phyloP scores from a whole-genome alignment of 1,140 invertebrate species.

The Drosophila tristis region DNA sequence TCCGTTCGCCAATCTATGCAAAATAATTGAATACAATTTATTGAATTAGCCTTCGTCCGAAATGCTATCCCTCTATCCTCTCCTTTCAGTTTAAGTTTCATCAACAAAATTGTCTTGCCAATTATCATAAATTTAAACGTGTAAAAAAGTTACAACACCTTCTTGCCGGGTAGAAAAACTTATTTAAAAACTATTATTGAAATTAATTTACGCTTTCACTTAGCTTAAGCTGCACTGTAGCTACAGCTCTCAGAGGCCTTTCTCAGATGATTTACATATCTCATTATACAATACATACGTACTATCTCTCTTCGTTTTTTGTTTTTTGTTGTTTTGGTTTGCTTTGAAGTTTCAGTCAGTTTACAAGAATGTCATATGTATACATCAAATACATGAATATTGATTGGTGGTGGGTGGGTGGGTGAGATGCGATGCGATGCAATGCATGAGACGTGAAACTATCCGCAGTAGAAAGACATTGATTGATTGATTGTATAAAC shows the following conservation, averaged over 20 bases:
- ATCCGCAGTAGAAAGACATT: conserved; percentile 20
- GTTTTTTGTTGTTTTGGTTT: conserved; percentile 19
- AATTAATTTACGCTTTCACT: conserved; percentile 62
- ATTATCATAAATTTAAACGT: conserved; percentile 71
- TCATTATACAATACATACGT: conserved; percentile 9
- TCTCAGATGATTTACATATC: conserved; percentile 48
- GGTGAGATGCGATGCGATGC: conserved; percentile 4
- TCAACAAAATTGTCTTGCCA: conserved; percentile 72
- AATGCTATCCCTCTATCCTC: conserved; percentile 28
- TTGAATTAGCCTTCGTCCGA: conserved; percentile 24
- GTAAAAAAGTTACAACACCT: conserved; percentile 79
- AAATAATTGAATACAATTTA: conserved; percentile 65
- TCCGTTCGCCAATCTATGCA: conserved; percentile 48
- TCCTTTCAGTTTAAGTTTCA: conserved; percentile 5
- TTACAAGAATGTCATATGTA: conserved; percentile 40
- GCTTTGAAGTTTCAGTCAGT: conserved; percentile 47
- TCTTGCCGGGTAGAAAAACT: conserved; percentile 70
- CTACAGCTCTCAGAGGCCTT: conserved; percentile 20
- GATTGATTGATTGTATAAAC: conserved; percentile 67
- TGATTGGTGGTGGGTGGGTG: neutral
- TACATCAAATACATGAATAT: neutral
- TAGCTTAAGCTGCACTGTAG: conserved; percentile 36
- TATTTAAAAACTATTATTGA: conserved; percentile 81
- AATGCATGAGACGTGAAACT: conserved; percentile 27
- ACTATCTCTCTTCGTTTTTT: conserved; percentile 23